Evolutionary conservation across 2,797 vertebrate genomes (phyloP).

Genomic region (Hemitrygon akajei): DNA sequence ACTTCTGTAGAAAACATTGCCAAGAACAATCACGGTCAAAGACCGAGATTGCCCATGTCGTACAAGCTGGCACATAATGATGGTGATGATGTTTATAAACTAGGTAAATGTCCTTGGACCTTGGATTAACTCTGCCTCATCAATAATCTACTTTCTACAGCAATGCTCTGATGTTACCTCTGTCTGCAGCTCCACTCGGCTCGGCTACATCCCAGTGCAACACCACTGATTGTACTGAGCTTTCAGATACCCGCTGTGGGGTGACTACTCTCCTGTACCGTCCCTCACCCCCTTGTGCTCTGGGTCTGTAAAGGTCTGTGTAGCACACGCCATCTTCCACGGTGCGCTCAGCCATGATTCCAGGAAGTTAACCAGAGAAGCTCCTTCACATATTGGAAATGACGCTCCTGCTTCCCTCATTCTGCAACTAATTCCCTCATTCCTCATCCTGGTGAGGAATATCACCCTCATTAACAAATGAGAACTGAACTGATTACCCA

Average conservation of each 20-base stretch:
- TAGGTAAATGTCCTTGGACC: neutral
- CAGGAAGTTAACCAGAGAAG: neutral
- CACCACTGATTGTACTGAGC: neutral
- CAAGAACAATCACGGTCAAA: no score
- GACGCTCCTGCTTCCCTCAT: neutral
- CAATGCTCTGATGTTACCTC: neutral
- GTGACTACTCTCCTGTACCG: neutral
- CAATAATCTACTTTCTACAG: neutral
- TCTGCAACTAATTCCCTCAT: neutral
- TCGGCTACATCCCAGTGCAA: no score
- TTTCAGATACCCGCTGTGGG: neutral
- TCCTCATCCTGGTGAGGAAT: no score
- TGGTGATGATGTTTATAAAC: no score
- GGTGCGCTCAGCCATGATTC: neutral
- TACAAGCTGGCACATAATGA: no score
- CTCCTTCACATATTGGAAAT: neutral
- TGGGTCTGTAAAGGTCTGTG: neutral
- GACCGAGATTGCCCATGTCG: no score
- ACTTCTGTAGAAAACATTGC: no score
- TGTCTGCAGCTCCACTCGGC: neutral
- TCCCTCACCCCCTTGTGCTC: neutral
- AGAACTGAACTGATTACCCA: neutral
- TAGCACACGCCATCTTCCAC: neutral
- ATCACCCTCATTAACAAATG: neutral
- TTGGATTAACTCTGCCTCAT: neutral